These are phyloP conservation scores for Eulemur coronatus DNA, from an alignment of 2,797 vertebrate species.

Conservation along the genomic window DNA sequence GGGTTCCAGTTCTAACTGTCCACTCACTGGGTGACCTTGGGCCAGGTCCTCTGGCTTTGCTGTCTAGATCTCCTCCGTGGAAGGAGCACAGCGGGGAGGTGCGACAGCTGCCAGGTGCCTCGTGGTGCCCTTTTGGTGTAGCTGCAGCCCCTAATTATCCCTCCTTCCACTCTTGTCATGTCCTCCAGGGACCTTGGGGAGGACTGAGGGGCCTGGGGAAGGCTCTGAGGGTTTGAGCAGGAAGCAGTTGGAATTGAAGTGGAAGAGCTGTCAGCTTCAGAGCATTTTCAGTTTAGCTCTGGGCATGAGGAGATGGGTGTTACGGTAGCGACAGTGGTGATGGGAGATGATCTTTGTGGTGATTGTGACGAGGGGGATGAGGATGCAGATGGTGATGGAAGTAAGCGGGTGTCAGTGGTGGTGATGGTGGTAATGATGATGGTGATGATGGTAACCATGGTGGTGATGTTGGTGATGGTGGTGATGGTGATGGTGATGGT, in stretches of 20 bases:
- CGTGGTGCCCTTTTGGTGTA: neutral
- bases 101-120: neutral
- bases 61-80: neutral
- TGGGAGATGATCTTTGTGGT: no score
- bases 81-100: neutral
- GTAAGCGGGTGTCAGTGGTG: neutral
- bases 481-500: neutral
- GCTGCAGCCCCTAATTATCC: rapidly evolving
- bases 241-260: neutral
- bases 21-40: neutral
- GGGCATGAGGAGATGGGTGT: neutral
- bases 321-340: neutral
- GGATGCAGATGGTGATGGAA: neutral
- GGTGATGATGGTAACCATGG: rapidly evolving
- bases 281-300: neutral
- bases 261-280: neutral
- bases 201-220: neutral
- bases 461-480: neutral
- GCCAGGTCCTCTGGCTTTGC: no score
- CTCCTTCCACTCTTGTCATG: no score
- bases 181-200: no score
- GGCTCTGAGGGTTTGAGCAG: neutral
- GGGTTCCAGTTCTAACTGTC: neutral
- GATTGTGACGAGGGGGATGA: neutral
- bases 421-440: rapidly evolving